phyloP scores from a whole-genome alignment of 2,797 vertebrate species.

The Triplophysa yarkandensis region DNA sequence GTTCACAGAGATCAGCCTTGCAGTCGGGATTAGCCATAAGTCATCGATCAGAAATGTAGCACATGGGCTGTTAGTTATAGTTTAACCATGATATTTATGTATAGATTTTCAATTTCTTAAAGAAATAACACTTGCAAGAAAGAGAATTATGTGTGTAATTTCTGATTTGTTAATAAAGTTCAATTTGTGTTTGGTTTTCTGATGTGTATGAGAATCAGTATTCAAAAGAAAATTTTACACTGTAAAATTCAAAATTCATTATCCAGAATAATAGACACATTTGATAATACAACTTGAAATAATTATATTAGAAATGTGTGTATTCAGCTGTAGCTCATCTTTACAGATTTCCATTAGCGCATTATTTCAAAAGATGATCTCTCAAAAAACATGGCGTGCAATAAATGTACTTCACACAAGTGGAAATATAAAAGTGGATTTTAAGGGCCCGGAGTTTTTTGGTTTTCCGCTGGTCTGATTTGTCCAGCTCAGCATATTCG shows the following conservation, averaged over 20 bases:
- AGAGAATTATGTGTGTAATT: too few species aligned
- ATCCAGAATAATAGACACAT: too few species aligned
- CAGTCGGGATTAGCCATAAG: slow-evolving; percentile 5
- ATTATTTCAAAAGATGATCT: not conserved
- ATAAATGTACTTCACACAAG: slow-evolving; percentile 1
- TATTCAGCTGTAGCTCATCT: too few species aligned
- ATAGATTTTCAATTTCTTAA: not conserved
- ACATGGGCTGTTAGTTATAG: slow-evolving; percentile 2
- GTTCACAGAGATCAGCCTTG: slow-evolving; percentile 15
- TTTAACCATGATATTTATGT: not conserved
- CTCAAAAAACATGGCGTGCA: not conserved
- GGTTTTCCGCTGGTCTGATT: slow-evolving; percentile 45
- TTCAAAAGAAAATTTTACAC: too few species aligned
- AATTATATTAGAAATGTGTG: too few species aligned
- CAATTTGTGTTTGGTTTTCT: not conserved
- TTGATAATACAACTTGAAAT: too few species aligned
- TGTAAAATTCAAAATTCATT: too few species aligned
- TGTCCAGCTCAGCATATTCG: slow-evolving; percentile 67
- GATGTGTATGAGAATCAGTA: not conserved
- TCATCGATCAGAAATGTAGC: slow-evolving; percentile 19
- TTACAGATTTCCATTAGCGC: too few species aligned
- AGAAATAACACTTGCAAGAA: too few species aligned
- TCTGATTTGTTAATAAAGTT: too few species aligned
- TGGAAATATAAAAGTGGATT: slow-evolving; percentile 60
- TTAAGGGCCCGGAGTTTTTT: slow-evolving; percentile 37